Evolutionary conservation across 2,113 vertebrate species (phyloP).

Genomic region (Procapra przewalskii): DNA sequence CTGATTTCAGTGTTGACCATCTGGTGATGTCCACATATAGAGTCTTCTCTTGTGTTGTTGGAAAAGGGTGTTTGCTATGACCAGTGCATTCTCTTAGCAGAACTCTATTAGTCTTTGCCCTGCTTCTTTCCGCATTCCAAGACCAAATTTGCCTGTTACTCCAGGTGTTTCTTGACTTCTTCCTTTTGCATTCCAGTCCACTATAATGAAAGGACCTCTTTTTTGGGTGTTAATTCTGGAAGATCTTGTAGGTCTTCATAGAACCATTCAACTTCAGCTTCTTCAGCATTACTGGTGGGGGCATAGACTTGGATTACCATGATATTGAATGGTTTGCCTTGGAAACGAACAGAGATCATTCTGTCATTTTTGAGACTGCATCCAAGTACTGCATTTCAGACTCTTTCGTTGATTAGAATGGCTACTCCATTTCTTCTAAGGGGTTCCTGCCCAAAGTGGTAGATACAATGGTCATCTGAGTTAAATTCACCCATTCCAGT

Average conservation of each 20-base stretch:
- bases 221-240: background rate
- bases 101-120: background rate
- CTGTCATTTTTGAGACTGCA: background rate
- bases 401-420: background rate
- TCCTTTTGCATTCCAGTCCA: background rate
- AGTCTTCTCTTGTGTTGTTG: background rate
- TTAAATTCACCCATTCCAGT: background rate
- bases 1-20: background rate
- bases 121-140: background rate
- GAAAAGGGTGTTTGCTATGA: background rate
- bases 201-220: background rate
- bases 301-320: background rate
- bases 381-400: background rate
- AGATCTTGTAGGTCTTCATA: background rate
- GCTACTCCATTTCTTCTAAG: background rate
- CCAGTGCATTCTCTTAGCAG: background rate
- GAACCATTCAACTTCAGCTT: background rate
- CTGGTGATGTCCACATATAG: background rate
- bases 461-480: background rate
- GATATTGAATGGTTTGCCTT: background rate
- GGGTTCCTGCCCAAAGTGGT: background rate
- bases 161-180: background rate
- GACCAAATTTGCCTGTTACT: background rate
- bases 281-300: background rate
- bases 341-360: background rate